Base-by-base conservation (phyloP, 2,113 vertebrate species). In the Semnornis frantzii region DNA sequence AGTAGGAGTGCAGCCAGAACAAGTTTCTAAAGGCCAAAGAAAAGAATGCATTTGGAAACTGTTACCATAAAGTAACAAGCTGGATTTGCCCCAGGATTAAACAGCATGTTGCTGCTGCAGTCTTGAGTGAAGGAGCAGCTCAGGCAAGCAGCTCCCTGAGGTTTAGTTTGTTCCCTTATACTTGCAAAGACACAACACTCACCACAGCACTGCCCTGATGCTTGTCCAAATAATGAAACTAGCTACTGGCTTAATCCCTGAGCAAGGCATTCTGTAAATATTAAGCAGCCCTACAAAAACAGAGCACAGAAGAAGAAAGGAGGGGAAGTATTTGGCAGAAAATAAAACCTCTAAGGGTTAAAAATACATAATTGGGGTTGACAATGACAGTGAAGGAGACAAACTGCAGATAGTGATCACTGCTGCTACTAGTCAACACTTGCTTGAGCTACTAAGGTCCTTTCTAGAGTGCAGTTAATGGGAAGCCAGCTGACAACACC, bases 81-180 rank as follows among this genome's bases (percentile, higher is more conserved):
- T 78, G 87, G 58, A 85, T 93, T 91, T 89, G 23, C 57, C 72
- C 37, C 79, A 55, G 79, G 54, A 83, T 82, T 80, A 89, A 91
- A 48, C n/a, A 81, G 64, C 4, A 3, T 0, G 0, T 46, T 64
- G 63, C 75, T 94, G 52, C 79, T 81, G 84, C 58, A 57, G 28
- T 37, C 42, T 37, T 37, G 52, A 60, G 55, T 4, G 17, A 68
- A 0, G 19, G 37, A 77, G 31, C 19, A 34, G 85, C 48, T 80
- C 48, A 68, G 15, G 27, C 57, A 84, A 78, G 64, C 46, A 77
- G 57, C 60, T 71, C 59, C 78, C 52, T 70, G 52, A 14, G 18
- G 6, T 5, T 85, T 30, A 34, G 27, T 60, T 81, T 94, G 18
- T 87, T 87, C 68, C 42, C 42, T 91, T 16, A 18, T 3, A 20